Evolutionary conservation across 2,797 vertebrate species (phyloP).

Genomic region (Hylomyscus alleni): DNA sequence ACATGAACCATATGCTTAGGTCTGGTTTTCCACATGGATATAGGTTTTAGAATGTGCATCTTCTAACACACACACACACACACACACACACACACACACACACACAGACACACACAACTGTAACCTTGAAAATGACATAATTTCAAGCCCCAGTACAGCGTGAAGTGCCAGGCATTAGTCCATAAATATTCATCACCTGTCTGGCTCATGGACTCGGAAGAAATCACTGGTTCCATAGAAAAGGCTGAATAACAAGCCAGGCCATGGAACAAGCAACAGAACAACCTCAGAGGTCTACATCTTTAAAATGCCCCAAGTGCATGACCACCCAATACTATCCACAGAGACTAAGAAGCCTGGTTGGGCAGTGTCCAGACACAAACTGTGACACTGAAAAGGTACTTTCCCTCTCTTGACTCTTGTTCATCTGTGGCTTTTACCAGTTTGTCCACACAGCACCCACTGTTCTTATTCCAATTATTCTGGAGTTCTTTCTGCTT

Average conservation of each 20-base stretch:
- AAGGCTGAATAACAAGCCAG: constrained; percentile 11
- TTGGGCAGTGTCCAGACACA: neutral
- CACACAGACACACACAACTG: neutral
- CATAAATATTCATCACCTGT: constrained; percentile 49
- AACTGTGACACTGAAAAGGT: neutral
- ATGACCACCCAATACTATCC: neutral
- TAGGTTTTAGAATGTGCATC: constrained; percentile 76
- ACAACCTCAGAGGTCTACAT: neutral
- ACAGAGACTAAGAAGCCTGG: neutral
- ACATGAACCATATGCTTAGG: constrained; percentile 76
- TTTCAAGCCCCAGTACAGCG: constrained; percentile 7
- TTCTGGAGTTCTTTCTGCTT: neutral
- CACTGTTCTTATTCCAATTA: neutral
- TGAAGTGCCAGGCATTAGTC: neutral
- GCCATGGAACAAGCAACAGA: neutral
- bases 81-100: neutral
- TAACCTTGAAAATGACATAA: constrained; percentile 10
- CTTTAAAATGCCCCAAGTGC: neutral
- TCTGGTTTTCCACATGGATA: constrained; percentile 80
- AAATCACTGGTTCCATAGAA: constrained; percentile 4
- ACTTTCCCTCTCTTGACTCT: neutral
- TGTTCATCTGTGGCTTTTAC: neutral
- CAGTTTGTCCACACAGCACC: neutral
- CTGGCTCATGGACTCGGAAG: neutral
- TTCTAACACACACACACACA: constrained; percentile 43